Percentiles rank a stretch among this genome's conserved stretches.
Conservation (phyloP, 35 echinoderm and acorn worm genomes). For the Apostichopus californicus region DNA sequence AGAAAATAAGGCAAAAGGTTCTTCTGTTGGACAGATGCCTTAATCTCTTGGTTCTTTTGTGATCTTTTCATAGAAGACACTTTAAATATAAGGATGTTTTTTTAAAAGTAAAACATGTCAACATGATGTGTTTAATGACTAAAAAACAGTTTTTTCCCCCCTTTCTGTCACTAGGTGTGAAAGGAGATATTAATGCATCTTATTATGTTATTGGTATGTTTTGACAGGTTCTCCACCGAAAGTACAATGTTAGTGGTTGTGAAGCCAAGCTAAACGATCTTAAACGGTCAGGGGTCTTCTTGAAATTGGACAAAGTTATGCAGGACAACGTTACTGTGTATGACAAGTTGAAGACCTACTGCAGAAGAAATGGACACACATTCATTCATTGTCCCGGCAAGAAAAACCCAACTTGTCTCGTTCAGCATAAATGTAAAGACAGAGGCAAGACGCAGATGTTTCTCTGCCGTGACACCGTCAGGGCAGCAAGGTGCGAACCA, state of each 20-base stretch:
- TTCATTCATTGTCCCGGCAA: constrained; percentile 9
- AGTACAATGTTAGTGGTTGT: constrained; percentile 40
- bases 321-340: constrained; percentile 52
- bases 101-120: no score
- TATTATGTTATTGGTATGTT: neutral
- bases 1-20: no score
- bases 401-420: neutral
- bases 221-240: constrained; percentile 6
- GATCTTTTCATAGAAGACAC: no score
- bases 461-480: neutral
- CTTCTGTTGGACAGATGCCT: no score
- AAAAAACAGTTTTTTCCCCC: no score
- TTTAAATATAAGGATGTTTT: no score
- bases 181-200: no score
- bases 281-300: constrained; percentile 40
- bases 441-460: constrained; percentile 4
- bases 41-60: no score
- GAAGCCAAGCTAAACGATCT: constrained; percentile 36
- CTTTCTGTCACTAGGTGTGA: no score
- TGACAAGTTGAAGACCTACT: constrained; percentile 46
- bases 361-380: constrained; percentile 27
- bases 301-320: neutral
- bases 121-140: no score
- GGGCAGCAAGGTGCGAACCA: constrained; percentile 11
- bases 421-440: constrained; percentile 10